A percentile compares a stretch with the other conserved stretches of the same genome.
Evolutionary conservation across 2,113 vertebrate species (phyloP).

Genomic region (Sylvilagus bachmani): DNA sequence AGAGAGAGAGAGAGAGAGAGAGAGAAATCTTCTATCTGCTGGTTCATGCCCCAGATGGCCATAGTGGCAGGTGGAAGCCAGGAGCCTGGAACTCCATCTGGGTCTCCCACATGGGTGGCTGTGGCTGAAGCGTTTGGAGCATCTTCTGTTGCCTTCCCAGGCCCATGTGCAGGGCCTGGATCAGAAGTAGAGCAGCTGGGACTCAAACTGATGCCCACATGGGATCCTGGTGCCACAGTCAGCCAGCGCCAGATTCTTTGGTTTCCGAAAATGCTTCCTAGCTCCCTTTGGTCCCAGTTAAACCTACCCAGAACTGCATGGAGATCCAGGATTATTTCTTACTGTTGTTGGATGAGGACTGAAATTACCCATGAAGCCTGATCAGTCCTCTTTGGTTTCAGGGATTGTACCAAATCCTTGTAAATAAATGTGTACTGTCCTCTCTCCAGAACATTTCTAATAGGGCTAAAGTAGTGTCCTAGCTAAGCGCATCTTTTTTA

Average conservation of each 20-base stretch:
- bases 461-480: neutral
- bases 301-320: neutral
- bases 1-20: too few species aligned
- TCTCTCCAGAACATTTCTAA: neutral
- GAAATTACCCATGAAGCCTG: neutral
- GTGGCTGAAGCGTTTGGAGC: too few species aligned
- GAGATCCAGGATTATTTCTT: neutral
- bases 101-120: too few species aligned
- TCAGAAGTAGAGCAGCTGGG: too few species aligned
- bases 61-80: too few species aligned
- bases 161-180: too few species aligned
- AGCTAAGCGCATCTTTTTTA: neutral
- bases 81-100: too few species aligned
- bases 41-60: too few species aligned
- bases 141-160: too few species aligned
- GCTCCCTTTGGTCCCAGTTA: neutral
- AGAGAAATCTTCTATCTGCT: too few species aligned
- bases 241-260: neutral
- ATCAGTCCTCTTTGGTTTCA: neutral
- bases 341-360: neutral
- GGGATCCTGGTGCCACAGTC: too few species aligned
- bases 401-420: neutral
- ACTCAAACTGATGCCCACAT: too few species aligned
- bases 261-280: slow-evolving; percentile 26
- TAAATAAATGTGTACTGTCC: neutral